These are phyloP conservation scores for Noctua pronuba DNA, from an alignment of 2,888 invertebrate genomes.

Conservation along the genomic window DNA sequence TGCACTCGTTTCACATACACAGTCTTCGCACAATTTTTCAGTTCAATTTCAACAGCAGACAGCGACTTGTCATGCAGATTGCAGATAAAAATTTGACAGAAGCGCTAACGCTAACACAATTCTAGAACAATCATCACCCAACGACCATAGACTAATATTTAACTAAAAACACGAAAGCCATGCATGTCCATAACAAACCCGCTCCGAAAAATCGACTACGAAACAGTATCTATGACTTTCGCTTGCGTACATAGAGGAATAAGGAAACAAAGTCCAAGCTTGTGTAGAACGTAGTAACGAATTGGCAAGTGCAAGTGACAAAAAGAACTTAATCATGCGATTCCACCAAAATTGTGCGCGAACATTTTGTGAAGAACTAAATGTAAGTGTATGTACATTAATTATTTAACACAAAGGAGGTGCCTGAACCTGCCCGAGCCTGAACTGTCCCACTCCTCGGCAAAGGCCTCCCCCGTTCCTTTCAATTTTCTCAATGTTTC, in stretches of 20 bases:
- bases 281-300: background rate
- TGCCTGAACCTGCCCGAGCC: too few species aligned
- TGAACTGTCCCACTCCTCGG: too few species aligned
- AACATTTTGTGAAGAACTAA: too few species aligned
- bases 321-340: background rate
- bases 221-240: too few species aligned
- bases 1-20: conserved; percentile 65
- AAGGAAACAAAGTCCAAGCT: background rate
- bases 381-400: too few species aligned
- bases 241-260: too few species aligned
- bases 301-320: background rate
- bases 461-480: too few species aligned
- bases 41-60: conserved; percentile 35
- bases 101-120: conserved; percentile 66
- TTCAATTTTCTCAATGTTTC: too few species aligned
- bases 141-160: conserved; percentile 33
- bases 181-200: background rate
- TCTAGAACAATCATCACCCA: conserved; percentile 82
- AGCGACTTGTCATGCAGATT: conserved; percentile 59
- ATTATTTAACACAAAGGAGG: too few species aligned
- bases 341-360: too few species aligned
- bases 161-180: conserved; percentile 3
- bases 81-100: conserved; percentile 73
- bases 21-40: conserved; percentile 64
- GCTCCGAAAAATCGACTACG: background rate